Evolutionary conservation across 1,140 invertebrate genomes (phyloP), one percentile per base, ranked within the genome.

Genomic region (Drosophila simulans): DNA sequence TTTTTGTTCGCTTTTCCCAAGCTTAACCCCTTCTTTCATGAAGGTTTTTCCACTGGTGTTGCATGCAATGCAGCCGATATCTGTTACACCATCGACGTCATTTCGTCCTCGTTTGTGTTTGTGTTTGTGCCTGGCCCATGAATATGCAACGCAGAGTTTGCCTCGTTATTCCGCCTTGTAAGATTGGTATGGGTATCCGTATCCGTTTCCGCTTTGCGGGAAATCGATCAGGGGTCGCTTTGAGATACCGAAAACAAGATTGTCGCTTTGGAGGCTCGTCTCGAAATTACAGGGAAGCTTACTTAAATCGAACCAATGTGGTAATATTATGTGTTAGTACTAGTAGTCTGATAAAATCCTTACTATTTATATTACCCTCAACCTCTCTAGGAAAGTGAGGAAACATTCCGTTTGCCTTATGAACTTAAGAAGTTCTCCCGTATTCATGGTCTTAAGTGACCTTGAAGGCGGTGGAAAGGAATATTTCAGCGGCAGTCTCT

Each of bases 1-100:
- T 31, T 43, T 13, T 46, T 12, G 20, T 12, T 13, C 13, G 11
- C 20, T 31, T 15, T 39, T 13, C 13, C 13, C n/a, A 3, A 42
- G 48, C 25, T 66, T 40, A 49, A 48, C 25, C 40, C 42, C 31
- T 31, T 65, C 5, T 15, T 34, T 34, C 20, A 27, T 8, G 27
- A 31, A 27, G 68, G 68, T 27, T 43, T 57, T 43, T 43, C 25
- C n/a, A 45, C 20, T 20, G 59, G 37, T 49, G 68, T 65, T 71
- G 68, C 64, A 71, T 71, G 68, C 64, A 56, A 71, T 65, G 35
- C 49, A 57, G 34, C 37, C 40, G 68, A 71, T 70, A 71, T 71
- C 65, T 71, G 68, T 71, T 71, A 71, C 68, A 68, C 65, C 52
- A 57, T 49, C 65, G 43, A 49, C 68, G 64, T 69, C 66, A 55